Evolutionary conservation across 2,797 vertebrate species (phyloP), one percentile per base, ranked within the genome.

Genomic region (Enteromius fasciolatus): DNA sequence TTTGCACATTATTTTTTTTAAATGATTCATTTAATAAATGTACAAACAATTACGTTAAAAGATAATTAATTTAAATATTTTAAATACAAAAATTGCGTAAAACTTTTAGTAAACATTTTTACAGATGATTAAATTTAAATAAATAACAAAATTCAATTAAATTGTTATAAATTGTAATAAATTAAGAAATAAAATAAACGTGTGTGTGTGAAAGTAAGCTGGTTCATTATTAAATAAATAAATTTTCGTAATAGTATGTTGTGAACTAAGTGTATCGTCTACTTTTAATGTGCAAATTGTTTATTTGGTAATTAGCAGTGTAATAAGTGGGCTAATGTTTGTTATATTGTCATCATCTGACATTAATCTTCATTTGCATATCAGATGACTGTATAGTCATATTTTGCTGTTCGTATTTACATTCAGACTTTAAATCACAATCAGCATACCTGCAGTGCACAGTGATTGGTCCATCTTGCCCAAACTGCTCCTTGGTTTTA

Each of bases 401-500:
- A 48, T 77, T 64, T 12, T 76, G 15, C 14, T 4, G 36, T 44
- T 5, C 33, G 28, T 25, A 68, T 17, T 61, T 23, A 14, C 68
- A 70, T 46, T 33, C 39, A 63, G 25, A 15, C 11, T 17, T 23
- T 12, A 25, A 12, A 57, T 41, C 33, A n/a, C 50, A 48, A 61
- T 61, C 7, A 41, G 8, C 11, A 15, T 84, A 98, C 98, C 97
- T 99, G 97, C 98, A 99, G 90, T 99, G 98, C 89, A 99, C 97
- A 0, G 97, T 97, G 92, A 99, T 99, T 86, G 98, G 98, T 87
- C 98, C 98, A 0, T 99, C 97, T 92, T 99, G 98, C 52, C 98
- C 98, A 0, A 99, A 99, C 89, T 99, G 98, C 90, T 99, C 98
- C 95, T 99, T 99, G 79, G 97, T 99, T 94, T 99, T 99, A 91